Percentiles rank a stretch among this genome's conserved stretches.
Evolutionary conservation across 1,140 invertebrate genomes (phyloP).

Genomic region (Myzus persicae): DNA sequence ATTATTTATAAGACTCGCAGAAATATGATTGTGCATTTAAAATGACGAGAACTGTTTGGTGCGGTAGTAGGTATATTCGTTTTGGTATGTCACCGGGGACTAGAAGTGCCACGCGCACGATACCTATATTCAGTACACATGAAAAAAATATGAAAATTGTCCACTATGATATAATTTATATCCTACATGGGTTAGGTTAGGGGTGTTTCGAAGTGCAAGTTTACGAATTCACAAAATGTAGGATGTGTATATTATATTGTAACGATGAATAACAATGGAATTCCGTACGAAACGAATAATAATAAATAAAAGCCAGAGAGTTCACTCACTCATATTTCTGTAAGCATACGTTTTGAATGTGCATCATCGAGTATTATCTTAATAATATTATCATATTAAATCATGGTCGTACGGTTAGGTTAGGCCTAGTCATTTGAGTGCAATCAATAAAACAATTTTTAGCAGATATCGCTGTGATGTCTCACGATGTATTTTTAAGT

Average conservation of each 20-base stretch:
- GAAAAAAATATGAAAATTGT: not conserved
- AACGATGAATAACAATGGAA: not conserved
- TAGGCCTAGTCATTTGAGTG: too few relatives aligned
- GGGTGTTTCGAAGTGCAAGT: not conserved
- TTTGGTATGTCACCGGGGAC: not conserved
- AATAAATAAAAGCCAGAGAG: not conserved
- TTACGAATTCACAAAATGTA: constrained; percentile 22
- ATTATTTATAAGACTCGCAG: not conserved
- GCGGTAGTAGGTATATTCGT: not conserved
- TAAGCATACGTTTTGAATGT: not conserved
- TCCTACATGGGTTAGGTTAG: not conserved
- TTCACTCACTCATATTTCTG: not conserved
- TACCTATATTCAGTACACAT: not conserved
- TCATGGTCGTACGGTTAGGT: too few relatives aligned
- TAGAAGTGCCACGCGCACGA: not conserved
- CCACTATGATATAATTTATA: not conserved
- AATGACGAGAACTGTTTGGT: not conserved
- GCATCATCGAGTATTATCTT: not conserved
- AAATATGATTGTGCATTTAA: constrained; percentile 19
- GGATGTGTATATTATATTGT: not conserved
- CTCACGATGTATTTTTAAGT: not conserved
- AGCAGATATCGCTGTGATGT: not conserved
- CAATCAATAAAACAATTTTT: not conserved
- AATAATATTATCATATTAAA: too few relatives aligned
- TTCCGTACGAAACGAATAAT: not conserved